A percentile compares a stretch with the other conserved stretches of the same genome.
These are phyloP conservation scores for Diplodus puntazzo DNA, from an alignment of 2,797 vertebrate genomes.

Conservation along the genomic window DNA sequence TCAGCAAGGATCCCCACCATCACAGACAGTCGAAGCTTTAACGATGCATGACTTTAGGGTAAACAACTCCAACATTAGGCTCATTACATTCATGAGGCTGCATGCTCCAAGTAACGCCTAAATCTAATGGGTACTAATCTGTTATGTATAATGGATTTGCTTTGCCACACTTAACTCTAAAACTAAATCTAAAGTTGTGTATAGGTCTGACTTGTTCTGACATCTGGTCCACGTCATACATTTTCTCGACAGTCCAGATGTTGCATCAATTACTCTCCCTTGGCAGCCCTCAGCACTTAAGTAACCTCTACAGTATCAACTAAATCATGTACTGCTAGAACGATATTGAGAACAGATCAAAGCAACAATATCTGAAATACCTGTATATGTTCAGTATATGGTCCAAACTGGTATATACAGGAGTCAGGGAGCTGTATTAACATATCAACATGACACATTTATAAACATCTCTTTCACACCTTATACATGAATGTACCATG, in stretches of 20 bases:
- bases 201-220: conserved; percentile 42
- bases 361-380: neutral
- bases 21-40: conserved; percentile 57
- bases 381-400: neutral
- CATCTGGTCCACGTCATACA: conserved; percentile 32
- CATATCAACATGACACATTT: neutral
- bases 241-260: conserved; percentile 22
- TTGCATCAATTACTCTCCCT: conserved; percentile 8
- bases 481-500: too few relatives aligned
- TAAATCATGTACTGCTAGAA: conserved; percentile 11
- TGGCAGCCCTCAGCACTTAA: neutral
- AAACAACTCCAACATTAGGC: conserved; percentile 59
- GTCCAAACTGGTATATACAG: neutral
- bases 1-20: conserved; percentile 22
- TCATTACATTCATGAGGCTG: conserved; percentile 60
- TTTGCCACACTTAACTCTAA: conserved; percentile 33
- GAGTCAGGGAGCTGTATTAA: neutral
- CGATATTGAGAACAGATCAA: neutral
- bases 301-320: neutral
- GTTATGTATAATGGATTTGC: conserved; percentile 42
- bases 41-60: conserved; percentile 64
- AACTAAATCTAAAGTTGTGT: conserved; percentile 31
- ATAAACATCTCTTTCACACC: too few relatives aligned
- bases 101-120: conserved; percentile 38
- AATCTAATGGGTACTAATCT: conserved; percentile 60